Conservation (phyloP, 2,888 invertebrate species). For the Gerris lacustris region DNA sequence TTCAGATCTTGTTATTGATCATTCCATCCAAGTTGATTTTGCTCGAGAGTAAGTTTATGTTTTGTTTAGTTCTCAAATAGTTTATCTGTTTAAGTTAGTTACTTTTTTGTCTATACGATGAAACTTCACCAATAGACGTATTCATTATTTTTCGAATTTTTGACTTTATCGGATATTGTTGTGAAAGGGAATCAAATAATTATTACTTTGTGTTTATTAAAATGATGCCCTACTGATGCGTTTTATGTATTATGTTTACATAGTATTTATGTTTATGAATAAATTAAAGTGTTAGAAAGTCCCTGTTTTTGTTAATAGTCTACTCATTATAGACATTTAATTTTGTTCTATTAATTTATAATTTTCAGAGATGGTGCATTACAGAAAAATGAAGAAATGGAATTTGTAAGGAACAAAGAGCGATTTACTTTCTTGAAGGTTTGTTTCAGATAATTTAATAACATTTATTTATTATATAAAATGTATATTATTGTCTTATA, state of each 20-base stretch:
- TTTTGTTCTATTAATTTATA: too few species aligned
- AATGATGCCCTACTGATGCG: too few species aligned
- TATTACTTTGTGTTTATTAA: too few species aligned
- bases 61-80: conserved; percentile 5
- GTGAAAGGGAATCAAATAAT: too few species aligned
- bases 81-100: conserved; percentile 9
- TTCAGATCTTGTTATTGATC: conserved; percentile 95
- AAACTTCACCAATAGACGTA: too few species aligned
- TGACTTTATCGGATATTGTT: too few species aligned
- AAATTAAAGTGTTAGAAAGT: too few species aligned
- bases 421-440: conserved; percentile 92
- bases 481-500: conserved; percentile 6
- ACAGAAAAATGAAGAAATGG: conserved; percentile 82
- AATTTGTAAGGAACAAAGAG: conserved; percentile 90
- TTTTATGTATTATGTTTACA: too few species aligned
- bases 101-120: background rate
- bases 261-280: too few species aligned
- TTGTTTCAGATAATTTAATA: conserved; percentile 13
- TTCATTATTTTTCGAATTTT: too few species aligned
- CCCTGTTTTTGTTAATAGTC: too few species aligned
- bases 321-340: too few species aligned
- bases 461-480: conserved; percentile 1
- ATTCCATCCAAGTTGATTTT: conserved; percentile 95
- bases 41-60: conserved; percentile 48
- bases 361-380: conserved; percentile 66